Conservation (phyloP, 1,140 invertebrate species). For the Drosophila bifasciata region DNA sequence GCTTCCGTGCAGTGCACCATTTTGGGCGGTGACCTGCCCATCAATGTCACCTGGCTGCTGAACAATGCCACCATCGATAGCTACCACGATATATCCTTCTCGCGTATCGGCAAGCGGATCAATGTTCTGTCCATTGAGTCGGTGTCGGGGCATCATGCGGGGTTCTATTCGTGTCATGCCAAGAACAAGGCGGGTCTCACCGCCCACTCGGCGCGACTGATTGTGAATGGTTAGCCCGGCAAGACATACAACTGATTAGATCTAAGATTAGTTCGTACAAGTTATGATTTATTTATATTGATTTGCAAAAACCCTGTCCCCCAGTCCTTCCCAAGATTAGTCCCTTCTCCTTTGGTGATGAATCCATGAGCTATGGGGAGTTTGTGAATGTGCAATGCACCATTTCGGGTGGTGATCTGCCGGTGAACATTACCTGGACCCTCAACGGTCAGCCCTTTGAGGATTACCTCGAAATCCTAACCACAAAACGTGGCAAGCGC, state of each 20-base stretch:
- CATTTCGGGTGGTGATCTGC: slow-evolving; percentile 88
- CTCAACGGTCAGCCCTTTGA: slow-evolving; percentile 85
- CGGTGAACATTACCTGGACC: slow-evolving; percentile 87
- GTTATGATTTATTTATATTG: slow-evolving; percentile 28
- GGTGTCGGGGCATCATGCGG: slow-evolving; percentile 85
- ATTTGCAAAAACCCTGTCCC: slow-evolving; percentile 13
- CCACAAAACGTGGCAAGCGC: slow-evolving; percentile 88
- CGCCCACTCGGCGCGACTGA: slow-evolving; percentile 87
- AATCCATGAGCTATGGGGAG: slow-evolving; percentile 89
- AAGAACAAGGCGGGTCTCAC: slow-evolving; percentile 89
- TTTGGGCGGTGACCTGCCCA: slow-evolving; percentile 88
- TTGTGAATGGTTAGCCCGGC: slow-evolving; percentile 89
- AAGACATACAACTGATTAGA: background rate
- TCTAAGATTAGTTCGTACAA: slow-evolving; percentile 15
- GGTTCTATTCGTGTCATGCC: slow-evolving; percentile 88
- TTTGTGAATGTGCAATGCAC: slow-evolving; percentile 88
- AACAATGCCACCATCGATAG: slow-evolving; percentile 85
- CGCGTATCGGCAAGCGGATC: slow-evolving; percentile 85
- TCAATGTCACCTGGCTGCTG: slow-evolving; percentile 88
- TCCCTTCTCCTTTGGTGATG: slow-evolving; percentile 87
- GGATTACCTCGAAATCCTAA: slow-evolving; percentile 85
- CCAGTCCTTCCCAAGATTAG: slow-evolving; percentile 88
- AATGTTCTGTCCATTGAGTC: slow-evolving; percentile 85
- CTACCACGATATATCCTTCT: slow-evolving; percentile 85
- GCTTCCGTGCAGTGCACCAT: slow-evolving; percentile 90